phyloP scores from a whole-genome alignment of 2,888 invertebrate genomes.

The Agonum fuliginosum region DNA sequence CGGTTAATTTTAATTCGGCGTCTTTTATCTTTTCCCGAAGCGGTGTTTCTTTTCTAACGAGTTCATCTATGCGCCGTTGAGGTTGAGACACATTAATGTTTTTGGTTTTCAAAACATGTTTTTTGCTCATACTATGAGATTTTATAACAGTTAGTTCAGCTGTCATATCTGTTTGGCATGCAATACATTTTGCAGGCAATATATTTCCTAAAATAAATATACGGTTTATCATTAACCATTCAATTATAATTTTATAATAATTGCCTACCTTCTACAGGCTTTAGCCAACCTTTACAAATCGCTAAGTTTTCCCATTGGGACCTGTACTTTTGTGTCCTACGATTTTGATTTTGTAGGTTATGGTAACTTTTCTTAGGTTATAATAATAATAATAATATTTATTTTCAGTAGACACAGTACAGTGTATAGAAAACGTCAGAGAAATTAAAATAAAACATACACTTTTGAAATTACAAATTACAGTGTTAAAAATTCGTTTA shows the following conservation, averaged over 20 bases:
- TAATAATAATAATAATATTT: too few species aligned
- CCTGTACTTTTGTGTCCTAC: neutral
- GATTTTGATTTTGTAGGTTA: neutral
- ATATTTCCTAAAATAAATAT: neutral
- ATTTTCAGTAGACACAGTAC: too few species aligned
- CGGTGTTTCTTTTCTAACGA: neutral
- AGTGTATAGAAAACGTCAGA: too few species aligned
- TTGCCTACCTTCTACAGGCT: neutral
- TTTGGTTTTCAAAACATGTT: neutral
- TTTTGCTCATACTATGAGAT: constrained; percentile 3
- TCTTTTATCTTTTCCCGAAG: neutral
- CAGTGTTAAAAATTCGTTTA: too few species aligned
- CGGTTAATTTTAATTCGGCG: constrained; percentile 3
- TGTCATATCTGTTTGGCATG: constrained; percentile 5
- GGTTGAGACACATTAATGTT: neutral
- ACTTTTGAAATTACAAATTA: too few species aligned
- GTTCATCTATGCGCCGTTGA: neutral
- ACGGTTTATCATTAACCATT: neutral
- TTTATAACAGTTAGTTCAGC: neutral
- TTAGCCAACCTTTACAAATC: neutral
- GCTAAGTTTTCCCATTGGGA: neutral
- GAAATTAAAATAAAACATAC: too few species aligned
- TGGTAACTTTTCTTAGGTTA: too few species aligned
- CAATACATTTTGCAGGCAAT: neutral
- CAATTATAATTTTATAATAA: neutral